Conservation (phyloP, 2,113 vertebrate species). For the Ophiodon elongatus region DNA sequence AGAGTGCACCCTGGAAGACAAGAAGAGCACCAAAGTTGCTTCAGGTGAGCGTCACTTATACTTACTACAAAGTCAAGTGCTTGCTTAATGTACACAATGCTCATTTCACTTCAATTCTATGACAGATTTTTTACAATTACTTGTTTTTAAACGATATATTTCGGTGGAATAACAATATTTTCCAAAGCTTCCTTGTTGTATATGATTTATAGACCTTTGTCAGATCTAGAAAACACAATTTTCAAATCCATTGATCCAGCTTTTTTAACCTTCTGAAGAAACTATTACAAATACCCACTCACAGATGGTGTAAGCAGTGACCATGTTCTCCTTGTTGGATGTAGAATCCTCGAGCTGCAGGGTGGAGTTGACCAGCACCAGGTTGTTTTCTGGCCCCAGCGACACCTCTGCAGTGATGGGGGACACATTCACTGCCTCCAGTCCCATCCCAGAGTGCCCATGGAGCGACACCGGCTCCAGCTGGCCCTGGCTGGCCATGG, state of each 20-base stretch:
- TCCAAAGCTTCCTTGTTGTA: not conserved
- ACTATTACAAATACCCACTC: slow-evolving; percentile 60
- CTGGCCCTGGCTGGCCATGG: slow-evolving; percentile 85
- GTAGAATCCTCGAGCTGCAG: slow-evolving; percentile 95
- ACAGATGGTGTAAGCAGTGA: slow-evolving; percentile 94
- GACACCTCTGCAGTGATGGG: slow-evolving; percentile 95
- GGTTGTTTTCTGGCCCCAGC: slow-evolving; percentile 92
- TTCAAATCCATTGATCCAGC: not conserved
- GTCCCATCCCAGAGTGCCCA: slow-evolving; percentile 91
- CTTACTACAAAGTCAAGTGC: not conserved
- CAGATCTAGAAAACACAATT: not conserved
- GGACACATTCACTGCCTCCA: slow-evolving; percentile 93
- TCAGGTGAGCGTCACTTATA: not conserved
- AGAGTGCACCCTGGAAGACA: slow-evolving; percentile 92
- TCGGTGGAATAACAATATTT: not conserved
- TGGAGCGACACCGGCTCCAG: slow-evolving; percentile 93
- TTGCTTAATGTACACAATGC: not conserved
- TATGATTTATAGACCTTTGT: not conserved
- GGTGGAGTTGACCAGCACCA: slow-evolving; percentile 92
- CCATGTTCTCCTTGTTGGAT: slow-evolving; percentile 96
- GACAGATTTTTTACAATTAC: not conserved
- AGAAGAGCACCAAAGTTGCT: not conserved
- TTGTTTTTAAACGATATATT: not conserved
- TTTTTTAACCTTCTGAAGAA: not conserved
- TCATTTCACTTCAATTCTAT: not conserved